Evolutionary conservation across 2,888 invertebrate species (phyloP).

Genomic region (Cosmia pyralina): DNA sequence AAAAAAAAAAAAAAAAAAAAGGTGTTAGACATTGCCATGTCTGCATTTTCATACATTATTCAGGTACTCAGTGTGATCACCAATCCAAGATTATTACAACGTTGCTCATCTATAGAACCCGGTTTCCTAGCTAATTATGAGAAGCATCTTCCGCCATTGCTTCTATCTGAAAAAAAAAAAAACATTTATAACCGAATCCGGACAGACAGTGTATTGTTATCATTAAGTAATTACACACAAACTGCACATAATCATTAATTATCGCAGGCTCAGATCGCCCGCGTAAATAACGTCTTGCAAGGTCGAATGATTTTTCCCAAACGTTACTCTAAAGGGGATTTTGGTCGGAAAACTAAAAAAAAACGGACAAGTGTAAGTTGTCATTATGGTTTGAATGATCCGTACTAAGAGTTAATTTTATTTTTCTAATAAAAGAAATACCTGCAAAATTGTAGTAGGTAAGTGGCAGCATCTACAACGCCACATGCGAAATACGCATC

Average conservation of each 20-base stretch:
- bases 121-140: constrained; percentile 33
- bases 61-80: not conserved
- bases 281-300: constrained; percentile 44
- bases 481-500: not conserved
- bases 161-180: constrained; percentile 4
- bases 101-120: not conserved
- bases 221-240: constrained; percentile 55
- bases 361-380: constrained; percentile 10
- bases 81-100: not conserved
- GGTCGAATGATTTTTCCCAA: constrained; percentile 56
- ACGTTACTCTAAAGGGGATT: constrained; percentile 35
- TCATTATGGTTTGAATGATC: not conserved
- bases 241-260: constrained; percentile 45
- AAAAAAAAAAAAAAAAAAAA: no score
- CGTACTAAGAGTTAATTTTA: not conserved
- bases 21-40: no score
- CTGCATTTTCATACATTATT: not conserved
- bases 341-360: constrained; percentile 31
- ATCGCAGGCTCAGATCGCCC: constrained; percentile 42
- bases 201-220: constrained; percentile 44
- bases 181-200: constrained; percentile 26
- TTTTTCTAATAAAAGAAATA: no score
- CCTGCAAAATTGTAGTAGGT: no score
- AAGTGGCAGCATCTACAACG: no score
- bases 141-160: constrained; percentile 26